A percentile compares a stretch with the other conserved stretches of the same genome.
Evolutionary conservation across 2,113 vertebrate species (phyloP).

Genomic region (Chauna torquata): DNA sequence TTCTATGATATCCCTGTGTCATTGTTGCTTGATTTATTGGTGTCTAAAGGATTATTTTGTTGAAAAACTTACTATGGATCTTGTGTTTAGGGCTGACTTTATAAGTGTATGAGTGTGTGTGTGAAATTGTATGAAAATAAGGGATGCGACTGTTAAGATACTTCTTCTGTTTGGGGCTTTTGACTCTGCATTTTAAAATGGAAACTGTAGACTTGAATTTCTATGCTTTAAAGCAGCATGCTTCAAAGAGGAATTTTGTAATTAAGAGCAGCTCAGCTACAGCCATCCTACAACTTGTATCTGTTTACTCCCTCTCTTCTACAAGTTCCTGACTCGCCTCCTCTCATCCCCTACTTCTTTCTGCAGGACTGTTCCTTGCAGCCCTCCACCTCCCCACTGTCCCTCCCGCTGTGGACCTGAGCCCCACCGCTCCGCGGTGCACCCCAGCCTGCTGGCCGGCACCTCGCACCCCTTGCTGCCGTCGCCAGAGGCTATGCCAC

Average conservation of each 20-base stretch:
- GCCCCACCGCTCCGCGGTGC: not conserved
- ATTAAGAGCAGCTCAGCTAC: not conserved
- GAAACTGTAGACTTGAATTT: not conserved
- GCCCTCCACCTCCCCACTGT: not conserved
- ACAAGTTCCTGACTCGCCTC: not conserved
- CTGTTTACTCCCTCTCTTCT: not conserved
- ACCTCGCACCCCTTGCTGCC: not conserved
- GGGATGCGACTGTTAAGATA: conserved; percentile 11
- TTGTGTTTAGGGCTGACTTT: conserved; percentile 9
- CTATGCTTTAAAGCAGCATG: not conserved
- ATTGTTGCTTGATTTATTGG: conserved; percentile 31
- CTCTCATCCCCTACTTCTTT: not conserved
- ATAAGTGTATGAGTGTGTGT: not conserved
- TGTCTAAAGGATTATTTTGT: conserved; percentile 24
- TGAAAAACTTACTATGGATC: not conserved
- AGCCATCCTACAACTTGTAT: not conserved
- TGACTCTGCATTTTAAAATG: not conserved
- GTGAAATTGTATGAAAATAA: conserved; percentile 42
- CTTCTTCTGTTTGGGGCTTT: conserved; percentile 19
- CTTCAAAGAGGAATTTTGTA: not conserved
- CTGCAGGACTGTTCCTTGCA: not conserved
- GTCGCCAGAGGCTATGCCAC: not conserved
- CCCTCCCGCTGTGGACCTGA: too few relatives aligned
- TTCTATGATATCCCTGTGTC: not conserved
- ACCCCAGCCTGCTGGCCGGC: too few relatives aligned